A percentile compares a stretch with the other conserved stretches of the same genome.
These are phyloP conservation scores for Rhagium mordax DNA, from an alignment of 2,888 invertebrate species.

Conservation along the genomic window DNA sequence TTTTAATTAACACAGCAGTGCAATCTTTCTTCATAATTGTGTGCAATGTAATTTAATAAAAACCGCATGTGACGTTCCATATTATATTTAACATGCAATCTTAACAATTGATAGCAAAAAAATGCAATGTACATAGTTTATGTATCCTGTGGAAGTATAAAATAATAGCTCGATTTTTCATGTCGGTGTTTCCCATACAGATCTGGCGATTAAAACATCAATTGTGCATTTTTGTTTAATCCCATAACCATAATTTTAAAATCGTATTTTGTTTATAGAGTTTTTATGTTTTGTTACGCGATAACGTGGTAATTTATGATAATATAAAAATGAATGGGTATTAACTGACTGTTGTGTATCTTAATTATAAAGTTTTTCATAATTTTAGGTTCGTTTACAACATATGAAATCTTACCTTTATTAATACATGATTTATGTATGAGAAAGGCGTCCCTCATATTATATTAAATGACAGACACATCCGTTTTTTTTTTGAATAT, in stretches of 20 bases:
- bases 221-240: slow-evolving; percentile 17
- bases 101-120: slow-evolving; percentile 41
- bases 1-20: slow-evolving; percentile 47
- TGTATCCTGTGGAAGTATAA: slow-evolving; percentile 49
- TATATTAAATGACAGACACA: slow-evolving; percentile 24
- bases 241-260: background rate
- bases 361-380: slow-evolving; percentile 36
- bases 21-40: slow-evolving; percentile 54
- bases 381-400: slow-evolving; percentile 31
- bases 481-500: slow-evolving; percentile 40
- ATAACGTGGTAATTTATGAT: slow-evolving; percentile 34
- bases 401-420: slow-evolving; percentile 19
- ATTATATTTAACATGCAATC: slow-evolving; percentile 53
- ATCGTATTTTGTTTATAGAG: background rate
- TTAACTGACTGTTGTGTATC: slow-evolving; percentile 24
- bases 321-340: slow-evolving; percentile 24
- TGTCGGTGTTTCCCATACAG: slow-evolving; percentile 18
- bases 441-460: slow-evolving; percentile 23
- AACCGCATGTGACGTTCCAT: slow-evolving; percentile 39
- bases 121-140: slow-evolving; percentile 46
- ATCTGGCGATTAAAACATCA: slow-evolving; percentile 3
- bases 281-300: slow-evolving; percentile 1
- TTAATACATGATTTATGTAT: slow-evolving; percentile 27
- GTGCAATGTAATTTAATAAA: slow-evolving; percentile 53
- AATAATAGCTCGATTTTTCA: slow-evolving; percentile 31